Conservation (phyloP, 2,888 invertebrate species). For the Saturnia japonica region DNA sequence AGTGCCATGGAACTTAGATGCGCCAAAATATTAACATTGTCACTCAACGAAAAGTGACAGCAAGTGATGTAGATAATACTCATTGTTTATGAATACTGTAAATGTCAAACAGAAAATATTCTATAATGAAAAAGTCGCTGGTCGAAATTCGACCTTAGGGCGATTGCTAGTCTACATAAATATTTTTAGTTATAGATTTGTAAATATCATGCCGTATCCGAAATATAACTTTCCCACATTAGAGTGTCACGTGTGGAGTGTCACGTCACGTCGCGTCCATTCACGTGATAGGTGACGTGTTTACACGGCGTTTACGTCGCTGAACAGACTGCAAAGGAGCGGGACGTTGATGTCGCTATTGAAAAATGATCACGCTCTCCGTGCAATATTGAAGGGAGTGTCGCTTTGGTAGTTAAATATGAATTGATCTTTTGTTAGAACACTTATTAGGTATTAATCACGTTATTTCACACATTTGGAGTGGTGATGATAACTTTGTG, state of each 20-base stretch:
- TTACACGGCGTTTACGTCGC: conserved; percentile 52
- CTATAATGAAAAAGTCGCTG: too few species aligned
- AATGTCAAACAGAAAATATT: too few species aligned
- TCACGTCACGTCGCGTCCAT: conserved; percentile 43
- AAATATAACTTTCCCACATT: conserved; percentile 12
- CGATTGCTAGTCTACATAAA: too few species aligned
- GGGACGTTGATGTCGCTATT: conserved; percentile 35
- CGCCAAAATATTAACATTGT: too few species aligned
- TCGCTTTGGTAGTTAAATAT: conserved; percentile 15
- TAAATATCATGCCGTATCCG: conserved; percentile 24
- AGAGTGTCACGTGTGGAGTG: conserved; percentile 31
- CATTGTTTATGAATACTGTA: too few species aligned
- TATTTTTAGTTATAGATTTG: too few species aligned
- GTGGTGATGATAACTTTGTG: too few species aligned
- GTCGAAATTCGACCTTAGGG: too few species aligned
- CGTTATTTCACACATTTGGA: not conserved
- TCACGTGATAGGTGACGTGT: conserved; percentile 60
- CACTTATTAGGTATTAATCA: not conserved
- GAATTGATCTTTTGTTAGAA: not conserved
- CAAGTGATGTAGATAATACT: too few species aligned
- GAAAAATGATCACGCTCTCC: conserved; percentile 36
- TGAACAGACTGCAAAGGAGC: conserved; percentile 36
- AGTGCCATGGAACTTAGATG: too few species aligned
- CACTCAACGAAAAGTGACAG: too few species aligned
- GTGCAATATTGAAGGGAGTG: conserved; percentile 25